phyloP scores from a whole-genome alignment of 2,113 vertebrate species.

The Girardinichthys multiradiatus region DNA sequence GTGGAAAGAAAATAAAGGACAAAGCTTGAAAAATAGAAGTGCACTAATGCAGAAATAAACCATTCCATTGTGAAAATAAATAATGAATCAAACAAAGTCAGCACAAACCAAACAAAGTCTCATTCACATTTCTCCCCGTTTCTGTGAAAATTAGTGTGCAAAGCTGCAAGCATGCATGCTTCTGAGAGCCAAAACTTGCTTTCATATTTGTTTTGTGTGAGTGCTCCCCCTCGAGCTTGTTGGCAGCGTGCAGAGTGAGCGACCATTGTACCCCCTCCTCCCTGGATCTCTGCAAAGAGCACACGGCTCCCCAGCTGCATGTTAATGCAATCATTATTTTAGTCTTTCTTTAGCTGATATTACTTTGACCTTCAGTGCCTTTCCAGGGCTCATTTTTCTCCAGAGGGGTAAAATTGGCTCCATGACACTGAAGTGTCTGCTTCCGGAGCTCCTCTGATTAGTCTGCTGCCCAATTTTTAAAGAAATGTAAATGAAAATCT shows the following conservation, averaged over 20 bases:
- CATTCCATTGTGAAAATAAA: conserved; percentile 24
- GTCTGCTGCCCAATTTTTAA: conserved; percentile 29
- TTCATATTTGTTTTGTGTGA: conserved; percentile 41
- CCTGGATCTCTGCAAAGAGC: conserved; percentile 64
- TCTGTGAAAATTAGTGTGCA: conserved; percentile 8
- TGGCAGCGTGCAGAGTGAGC: conserved; percentile 48
- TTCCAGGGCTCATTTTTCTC: conserved; percentile 51
- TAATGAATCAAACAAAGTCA: neutral
- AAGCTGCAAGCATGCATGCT: conserved; percentile 6
- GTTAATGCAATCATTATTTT: conserved; percentile 73
- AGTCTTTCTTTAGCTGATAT: conserved; percentile 59
- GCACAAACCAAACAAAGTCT: neutral
- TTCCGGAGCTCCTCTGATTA: conserved; percentile 31
- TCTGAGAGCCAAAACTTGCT: conserved; percentile 24
- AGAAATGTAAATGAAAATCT: conserved; percentile 37
- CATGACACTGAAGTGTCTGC: conserved; percentile 27
- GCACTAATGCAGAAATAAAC: conserved; percentile 11
- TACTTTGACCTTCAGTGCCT: conserved; percentile 69
- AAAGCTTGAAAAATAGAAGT: neutral
- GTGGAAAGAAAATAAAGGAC: neutral
- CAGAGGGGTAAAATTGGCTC: conserved; percentile 46
- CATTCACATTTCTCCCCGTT: neutral
- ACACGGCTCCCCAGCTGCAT: conserved; percentile 63
- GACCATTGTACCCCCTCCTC: conserved; percentile 49
- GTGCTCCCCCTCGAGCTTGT: conserved; percentile 8